These are phyloP conservation scores for Speoplatyrhinus poulsoni DNA, from an alignment of 2,113 vertebrate genomes.

Conservation along the genomic window DNA sequence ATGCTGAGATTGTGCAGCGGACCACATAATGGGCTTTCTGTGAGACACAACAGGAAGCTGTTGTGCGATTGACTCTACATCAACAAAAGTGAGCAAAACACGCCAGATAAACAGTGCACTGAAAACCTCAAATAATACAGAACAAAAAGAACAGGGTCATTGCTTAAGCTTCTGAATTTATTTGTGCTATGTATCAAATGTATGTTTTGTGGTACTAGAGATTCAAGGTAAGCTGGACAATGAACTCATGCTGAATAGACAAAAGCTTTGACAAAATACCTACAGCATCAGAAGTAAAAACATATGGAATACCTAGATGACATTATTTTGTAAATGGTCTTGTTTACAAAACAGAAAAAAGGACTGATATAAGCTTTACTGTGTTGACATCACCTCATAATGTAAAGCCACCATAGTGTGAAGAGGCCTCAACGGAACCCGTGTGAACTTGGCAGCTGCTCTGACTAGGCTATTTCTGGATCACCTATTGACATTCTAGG, in stretches of 20 bases:
- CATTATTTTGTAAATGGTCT: conserved; percentile 25
- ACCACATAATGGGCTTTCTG: conserved; percentile 34
- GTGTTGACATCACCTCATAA: conserved; percentile 32
- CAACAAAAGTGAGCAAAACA: conserved; percentile 23
- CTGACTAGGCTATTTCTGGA: conserved; percentile 38
- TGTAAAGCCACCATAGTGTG: conserved; percentile 32
- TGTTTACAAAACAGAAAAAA: conserved; percentile 26
- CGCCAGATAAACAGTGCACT: conserved; percentile 26
- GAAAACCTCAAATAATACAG: conserved; percentile 38
- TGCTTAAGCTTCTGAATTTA: conserved; percentile 39
- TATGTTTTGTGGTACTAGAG: conserved; percentile 56
- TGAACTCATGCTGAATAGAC: conserved; percentile 14
- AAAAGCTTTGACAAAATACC: conserved; percentile 15
- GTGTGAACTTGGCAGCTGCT: conserved; percentile 65
- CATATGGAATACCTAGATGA: conserved; percentile 21
- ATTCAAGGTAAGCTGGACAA: conserved; percentile 40
- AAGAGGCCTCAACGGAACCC: conserved; percentile 13
- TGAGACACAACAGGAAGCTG: conserved; percentile 21
- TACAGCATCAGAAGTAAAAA: conserved; percentile 12
- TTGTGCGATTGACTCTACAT: conserved; percentile 28
- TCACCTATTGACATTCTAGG: conserved; percentile 28
- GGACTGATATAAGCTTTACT: conserved; percentile 8
- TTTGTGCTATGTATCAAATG: conserved; percentile 33
- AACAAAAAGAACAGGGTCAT: conserved; percentile 43
- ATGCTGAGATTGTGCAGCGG: conserved; percentile 3